Evolutionary conservation across 2,888 invertebrate genomes (phyloP), one percentile per base, ranked within the genome.

Genomic region (Gymnosoma rotundatum): DNA sequence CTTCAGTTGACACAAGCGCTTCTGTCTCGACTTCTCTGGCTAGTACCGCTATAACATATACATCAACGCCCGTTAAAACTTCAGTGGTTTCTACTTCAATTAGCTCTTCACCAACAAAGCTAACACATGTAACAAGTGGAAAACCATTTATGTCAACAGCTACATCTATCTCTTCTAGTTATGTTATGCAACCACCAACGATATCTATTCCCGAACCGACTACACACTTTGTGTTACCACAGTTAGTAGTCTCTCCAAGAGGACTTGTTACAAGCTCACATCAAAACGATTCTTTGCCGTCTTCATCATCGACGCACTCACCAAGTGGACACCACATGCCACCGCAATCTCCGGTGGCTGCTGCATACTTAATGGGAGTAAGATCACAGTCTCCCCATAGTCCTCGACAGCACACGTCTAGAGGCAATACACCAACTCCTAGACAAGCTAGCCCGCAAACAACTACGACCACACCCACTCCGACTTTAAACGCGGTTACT

Each of bases 141-240:
- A 21, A 91, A 92, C 88, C 92, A 93, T 78, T 92, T 88, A 18
- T 56, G 8, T 45, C 79, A 9, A 36, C 52, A 1, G 0, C 69
- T 67, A 36, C 60, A 89, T 88, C 21, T 90, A 88, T 20, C 90
- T 21, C 91, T 92, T 21, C 50, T 61, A 88, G 92, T 93, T 92
- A 89, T 10, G 94, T 93, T 85, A 93, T 94, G 91, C 95, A 95
- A 88, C 93, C 95, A 16, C 93, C 95, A 6, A 94, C 95, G 0
- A 95, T 95, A 18, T 95, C 94, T 87, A 94, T 95, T 87, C 95
- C 95, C 5, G 94, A 94, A 56, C 86, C 88, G 2, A 78, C 89
- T 9, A 67, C 90, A 1, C 92, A 91, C 60, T 92, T 91, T 83
- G 88, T 89, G 32, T 89, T 90, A 73, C 91, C 91, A 2, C 90